Evolutionary conservation across 2,888 invertebrate genomes (phyloP), one percentile per base, ranked within the genome.

Genomic region (Cerastis leucographa): DNA sequence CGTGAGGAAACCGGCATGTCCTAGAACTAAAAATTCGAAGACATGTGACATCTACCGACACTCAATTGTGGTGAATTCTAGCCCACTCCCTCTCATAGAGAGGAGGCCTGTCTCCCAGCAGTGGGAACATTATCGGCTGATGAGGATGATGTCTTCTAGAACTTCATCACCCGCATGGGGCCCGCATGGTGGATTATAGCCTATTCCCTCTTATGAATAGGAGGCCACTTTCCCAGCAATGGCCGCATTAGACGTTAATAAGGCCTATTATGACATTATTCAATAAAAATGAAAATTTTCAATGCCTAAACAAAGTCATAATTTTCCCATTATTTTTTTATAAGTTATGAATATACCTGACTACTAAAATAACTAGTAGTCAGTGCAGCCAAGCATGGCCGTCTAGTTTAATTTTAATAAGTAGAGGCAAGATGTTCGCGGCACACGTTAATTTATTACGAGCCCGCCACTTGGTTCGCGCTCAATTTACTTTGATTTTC

Each of bases 401-500:
- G 25, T 42, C 74, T 51, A 71, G 66, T 71, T 72, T 59, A 69
- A 81, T 75, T 84, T 86, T 73, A 87, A 77, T 87, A 77, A 66
- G 81, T 64, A 65, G 69, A 56, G 40, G 49, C 65, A n/a, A 56
- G 66, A 66, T 74, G 62, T 70, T 69, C 71, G 22, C 49, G 64
- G 49, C 72, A 82, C 71, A 76, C 73, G 75, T 88, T 88, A 88
- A 88, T 83, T 86, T 83, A 85, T 73, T 69, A 72, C 75, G 22
- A 49, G 64, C 25, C 54, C 77, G 86, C 71, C 71, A 85, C 83
- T 77, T n/a, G 35, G 62, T 67, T 84, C 73, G 73, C 86, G 73
- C 71, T 66, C 83, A 88, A 85, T 88, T 85, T 79, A 77, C 71
- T 80, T 86, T 80, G 81, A 85, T 83, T 83, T 88, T 83, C 86